Evolutionary conservation across 1,140 invertebrate species (phyloP).

Genomic region (Drosophila tani): DNA sequence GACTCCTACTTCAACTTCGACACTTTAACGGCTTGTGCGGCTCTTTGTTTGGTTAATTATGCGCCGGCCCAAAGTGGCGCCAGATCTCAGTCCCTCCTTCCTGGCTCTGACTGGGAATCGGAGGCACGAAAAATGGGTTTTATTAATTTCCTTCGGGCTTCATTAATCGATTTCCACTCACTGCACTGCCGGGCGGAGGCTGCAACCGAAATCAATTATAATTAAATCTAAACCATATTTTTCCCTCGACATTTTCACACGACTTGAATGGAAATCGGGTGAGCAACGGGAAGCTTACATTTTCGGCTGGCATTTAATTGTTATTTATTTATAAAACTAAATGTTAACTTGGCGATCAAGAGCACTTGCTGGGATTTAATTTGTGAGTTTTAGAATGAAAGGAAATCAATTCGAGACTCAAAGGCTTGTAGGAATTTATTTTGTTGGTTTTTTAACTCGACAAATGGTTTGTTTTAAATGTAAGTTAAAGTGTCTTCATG

Average conservation of each 20-base stretch:
- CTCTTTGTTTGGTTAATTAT: slow-evolving; percentile 81
- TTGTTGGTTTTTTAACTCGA: too few species aligned
- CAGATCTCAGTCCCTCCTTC: slow-evolving; percentile 15
- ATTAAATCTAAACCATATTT: slow-evolving; percentile 48
- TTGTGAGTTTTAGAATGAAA: too few species aligned
- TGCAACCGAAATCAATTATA: slow-evolving; percentile 68
- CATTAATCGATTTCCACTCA: slow-evolving; percentile 74
- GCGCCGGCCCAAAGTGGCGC: slow-evolving; percentile 70
- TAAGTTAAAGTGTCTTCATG: too few species aligned
- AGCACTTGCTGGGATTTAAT: too few species aligned
- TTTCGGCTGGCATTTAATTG: not conserved
- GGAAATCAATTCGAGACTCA: too few species aligned
- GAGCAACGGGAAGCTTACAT: not conserved
- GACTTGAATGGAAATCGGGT: not conserved
- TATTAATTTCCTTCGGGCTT: slow-evolving; percentile 70
- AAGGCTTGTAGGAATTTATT: too few species aligned
- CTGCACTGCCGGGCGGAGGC: slow-evolving; percentile 16
- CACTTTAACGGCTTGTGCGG: slow-evolving; percentile 74
- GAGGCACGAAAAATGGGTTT: slow-evolving; percentile 36
- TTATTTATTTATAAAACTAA: too few species aligned
- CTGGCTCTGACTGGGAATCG: slow-evolving; percentile 3
- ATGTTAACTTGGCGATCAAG: too few species aligned
- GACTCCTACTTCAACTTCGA: slow-evolving; percentile 62
- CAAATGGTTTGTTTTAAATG: too few species aligned
- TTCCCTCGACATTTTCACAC: slow-evolving; percentile 23